Base-by-base conservation (phyloP, 2,888 invertebrate genomes). In the Lordiphosa andalusiaca region DNA sequence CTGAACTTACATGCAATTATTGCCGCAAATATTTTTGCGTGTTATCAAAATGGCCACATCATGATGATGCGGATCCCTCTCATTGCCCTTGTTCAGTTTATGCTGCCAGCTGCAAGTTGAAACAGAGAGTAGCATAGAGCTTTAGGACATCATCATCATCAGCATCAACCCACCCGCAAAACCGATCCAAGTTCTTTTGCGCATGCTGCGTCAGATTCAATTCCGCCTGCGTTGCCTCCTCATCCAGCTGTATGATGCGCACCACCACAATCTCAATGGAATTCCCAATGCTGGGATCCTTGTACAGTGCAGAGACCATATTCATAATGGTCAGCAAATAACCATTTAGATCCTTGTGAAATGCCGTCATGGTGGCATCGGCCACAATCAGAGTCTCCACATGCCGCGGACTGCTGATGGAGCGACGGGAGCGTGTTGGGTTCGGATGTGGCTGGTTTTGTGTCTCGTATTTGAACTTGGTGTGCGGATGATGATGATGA, bases 241-340 rank as follows among this genome's bases (percentile, higher is more conserved):
- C 90, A 68, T 91, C 90, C 66, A 96, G 91, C 21, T 96, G 91
- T 67, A 96, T 93, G 46, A 97, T 94, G 86, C 94, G 93, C 10
- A 97, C 96, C 36, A 97, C 94, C n/a, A 95, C 95, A 60, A 97
- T 93, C 89, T 96, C 95, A 80, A 97, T 94, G 87, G 95, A 94
- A 90, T 97, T 97, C 48, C 97, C 97, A 75, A 97, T 95, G 51
- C 94, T 95, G 4, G 96, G 95, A 84, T 96, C 95, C 90, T 94
- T 93, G 89, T 95, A 96, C n/a, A 96, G 90, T 2, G 94, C 92
- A 5, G 95, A 95, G 23, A 94, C 97, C 95, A 97, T 96, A 88
- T 97, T 97, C 96, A 97, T 96, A 70, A 97, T 94, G 50, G 96
- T 96, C 51, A 97, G 91, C 25, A 97, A 92, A 89, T 97, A 97